Percentiles rank a stretch among this genome's conserved stretches.
Conservation (phyloP, 1,140 invertebrate genomes). For the Eurosta solidaginis region DNA sequence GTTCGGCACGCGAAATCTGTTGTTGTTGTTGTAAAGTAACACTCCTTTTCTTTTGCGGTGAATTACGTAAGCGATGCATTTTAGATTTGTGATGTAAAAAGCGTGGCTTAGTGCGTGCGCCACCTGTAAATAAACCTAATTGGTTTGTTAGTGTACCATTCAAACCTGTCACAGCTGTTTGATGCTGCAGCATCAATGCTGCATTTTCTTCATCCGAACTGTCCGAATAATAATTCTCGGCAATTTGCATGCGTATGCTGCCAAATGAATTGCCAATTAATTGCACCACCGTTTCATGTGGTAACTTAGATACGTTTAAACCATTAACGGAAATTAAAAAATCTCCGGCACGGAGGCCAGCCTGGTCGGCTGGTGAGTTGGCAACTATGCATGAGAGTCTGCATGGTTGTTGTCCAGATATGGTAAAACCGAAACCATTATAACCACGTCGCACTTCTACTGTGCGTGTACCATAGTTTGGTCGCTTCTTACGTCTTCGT, state of each 20-base stretch:
- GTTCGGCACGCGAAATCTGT: constrained; percentile 31
- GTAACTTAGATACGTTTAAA: constrained; percentile 82
- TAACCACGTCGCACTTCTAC: constrained; percentile 83
- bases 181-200: constrained; percentile 41
- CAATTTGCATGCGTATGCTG: constrained; percentile 78
- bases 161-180: constrained; percentile 19
- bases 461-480: constrained; percentile 69
- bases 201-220: constrained; percentile 63
- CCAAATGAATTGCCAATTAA: constrained; percentile 85
- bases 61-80: constrained; percentile 51
- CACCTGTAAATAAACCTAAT: constrained; percentile 42
- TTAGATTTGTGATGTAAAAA: constrained; percentile 55
- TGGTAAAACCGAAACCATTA: constrained; percentile 90
- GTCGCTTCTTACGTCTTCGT: constrained; percentile 59
- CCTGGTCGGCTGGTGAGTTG: constrained; percentile 81
- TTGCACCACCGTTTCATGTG: constrained; percentile 90
- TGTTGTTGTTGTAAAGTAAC: constrained; percentile 39
- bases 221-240: constrained; percentile 86
- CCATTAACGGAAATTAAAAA: constrained; percentile 91
- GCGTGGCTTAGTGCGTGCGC: constrained; percentile 44
- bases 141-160: constrained; percentile 35
- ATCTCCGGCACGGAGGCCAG: constrained; percentile 87
- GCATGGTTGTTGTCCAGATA: constrained; percentile 91
- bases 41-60: constrained; percentile 48
- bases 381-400: constrained; percentile 85